Base-by-base conservation (phyloP, 2,888 invertebrate species). In the Ctena decussata region DNA sequence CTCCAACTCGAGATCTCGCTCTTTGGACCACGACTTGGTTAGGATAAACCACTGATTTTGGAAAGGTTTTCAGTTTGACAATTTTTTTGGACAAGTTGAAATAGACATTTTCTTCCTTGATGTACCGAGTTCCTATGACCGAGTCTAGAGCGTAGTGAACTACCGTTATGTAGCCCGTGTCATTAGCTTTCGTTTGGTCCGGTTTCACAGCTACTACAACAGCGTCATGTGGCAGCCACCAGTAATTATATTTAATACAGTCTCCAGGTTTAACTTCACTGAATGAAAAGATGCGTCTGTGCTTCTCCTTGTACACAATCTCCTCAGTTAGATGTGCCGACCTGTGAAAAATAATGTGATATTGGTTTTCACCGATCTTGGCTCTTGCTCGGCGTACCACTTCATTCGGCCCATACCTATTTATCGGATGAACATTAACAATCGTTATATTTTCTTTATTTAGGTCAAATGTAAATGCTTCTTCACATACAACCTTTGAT, bases 361-460 rank as follows among this genome's bases (percentile, higher is more conserved):
- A 79, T 27, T 73, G 76, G n/a, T 24, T 65, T 30, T 76, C 79
- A 12, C 79, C 85, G 27, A 80, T 57, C 12, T 53, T 70, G 0
- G 37, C 73, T 44, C 80, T 79, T 3, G 82, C 82, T n/a, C 85
- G 24, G 1, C 69, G 27, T 0, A 85, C 18, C 2, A 85, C 44
- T 15, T 75, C 77, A 12, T 71, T 24, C 24, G 12, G 71, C 3
- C 49, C 70, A 46, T 46, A 85, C 30, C 46, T 41, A 35, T 76
- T 77, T 0, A 79, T 18, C 0, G 82, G 78, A 57, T 79, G 82
- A 46, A 76, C 76, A 11, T 72, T 49, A 46, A 80, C 79, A 24
- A 82, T 79, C 82, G 76, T 80, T 12, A 85, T 60, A 35, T 85
- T 77, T 32, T 75, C 79, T 12, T 35, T 30, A 21, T 73, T 76